Evolutionary conservation across 92 coral and sea anemone species (phyloP), one percentile per base, ranked within the genome.

Genomic region (Virgularia gustaviana): DNA sequence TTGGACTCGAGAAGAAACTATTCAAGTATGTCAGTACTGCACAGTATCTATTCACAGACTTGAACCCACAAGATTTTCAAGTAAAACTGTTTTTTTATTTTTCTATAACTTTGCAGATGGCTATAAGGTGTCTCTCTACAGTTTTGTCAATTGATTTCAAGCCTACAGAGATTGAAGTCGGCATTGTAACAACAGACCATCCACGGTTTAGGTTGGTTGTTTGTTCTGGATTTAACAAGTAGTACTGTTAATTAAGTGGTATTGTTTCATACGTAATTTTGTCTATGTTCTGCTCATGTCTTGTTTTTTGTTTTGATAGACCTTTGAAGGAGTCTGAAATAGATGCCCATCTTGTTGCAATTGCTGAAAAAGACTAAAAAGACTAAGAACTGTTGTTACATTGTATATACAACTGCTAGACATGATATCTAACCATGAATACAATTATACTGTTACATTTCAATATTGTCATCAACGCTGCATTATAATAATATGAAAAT

Each of bases 131-230:
- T 63, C 78, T 92, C 54, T 92, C 98, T 54, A 75, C 94, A 27
- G 89, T 92, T 24, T 85, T 92, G 57, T 92, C 98, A 44, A 91
- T 91, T 70, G 98, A 92, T 68, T 92, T 92, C 75, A 92, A 92
- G 71, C 96, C 98, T 36, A 89, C 98, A 51, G 98, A 92, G 72
- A 59, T 92, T 72, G 98, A 92, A 89, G 90, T 92, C 39, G 98
- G 98, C 47, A 84, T 92, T 39, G 96, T 92, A 30, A 89, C 96
- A 18, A 84, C 88, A 33, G 98, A 89, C 59, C 77, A 87, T 56
- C 91, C 92, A 36, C 78, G 82, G 27, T 92, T 92, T 84, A 92
- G 89, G 98, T 89, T 66, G 60, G 71, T 31, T 24, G 12, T n/a
- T n/a, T n/a, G n/a, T n/a, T n/a, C n/a, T n/a, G n/a, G 27, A 2